Conservation (phyloP, 2,888 invertebrate species). For the Ophraella communa region DNA sequence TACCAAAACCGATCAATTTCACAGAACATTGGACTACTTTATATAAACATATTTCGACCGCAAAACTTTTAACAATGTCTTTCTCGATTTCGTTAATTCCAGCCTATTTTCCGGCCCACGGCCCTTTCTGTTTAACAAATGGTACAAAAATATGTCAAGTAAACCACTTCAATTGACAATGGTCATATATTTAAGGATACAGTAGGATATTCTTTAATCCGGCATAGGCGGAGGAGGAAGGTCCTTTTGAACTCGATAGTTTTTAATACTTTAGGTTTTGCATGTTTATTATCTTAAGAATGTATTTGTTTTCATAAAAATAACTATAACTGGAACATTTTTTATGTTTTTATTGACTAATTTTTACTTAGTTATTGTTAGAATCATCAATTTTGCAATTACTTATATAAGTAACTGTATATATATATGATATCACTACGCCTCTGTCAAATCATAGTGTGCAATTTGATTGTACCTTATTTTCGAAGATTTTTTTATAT, state of each 20-base stretch:
- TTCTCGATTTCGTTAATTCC: conserved; percentile 44
- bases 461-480: conserved; percentile 41
- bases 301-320: no score
- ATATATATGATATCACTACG: conserved; percentile 24
- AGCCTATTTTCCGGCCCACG: conserved; percentile 17
- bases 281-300: no score
- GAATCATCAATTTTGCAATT: background rate
- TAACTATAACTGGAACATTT: no score
- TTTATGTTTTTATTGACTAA: no score
- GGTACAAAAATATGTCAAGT: conserved; percentile 45
- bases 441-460: conserved; percentile 31
- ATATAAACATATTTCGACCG: conserved; percentile 49
- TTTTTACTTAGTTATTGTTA: no score
- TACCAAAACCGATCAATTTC: conserved; percentile 59
- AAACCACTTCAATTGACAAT: conserved; percentile 45
- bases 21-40: conserved; percentile 56
- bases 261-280: no score
- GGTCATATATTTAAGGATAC: conserved; percentile 1
- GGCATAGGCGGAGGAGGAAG: background rate
- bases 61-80: conserved; percentile 45
- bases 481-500: conserved; percentile 27
- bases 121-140: conserved; percentile 34
- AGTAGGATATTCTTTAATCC: conserved; percentile 4
- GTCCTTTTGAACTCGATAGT: background rate
- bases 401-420: conserved; percentile 41